Evolutionary conservation across 2,113 vertebrate genomes (phyloP), one percentile per base, ranked within the genome.

Genomic region (Peromyscus californicus): DNA sequence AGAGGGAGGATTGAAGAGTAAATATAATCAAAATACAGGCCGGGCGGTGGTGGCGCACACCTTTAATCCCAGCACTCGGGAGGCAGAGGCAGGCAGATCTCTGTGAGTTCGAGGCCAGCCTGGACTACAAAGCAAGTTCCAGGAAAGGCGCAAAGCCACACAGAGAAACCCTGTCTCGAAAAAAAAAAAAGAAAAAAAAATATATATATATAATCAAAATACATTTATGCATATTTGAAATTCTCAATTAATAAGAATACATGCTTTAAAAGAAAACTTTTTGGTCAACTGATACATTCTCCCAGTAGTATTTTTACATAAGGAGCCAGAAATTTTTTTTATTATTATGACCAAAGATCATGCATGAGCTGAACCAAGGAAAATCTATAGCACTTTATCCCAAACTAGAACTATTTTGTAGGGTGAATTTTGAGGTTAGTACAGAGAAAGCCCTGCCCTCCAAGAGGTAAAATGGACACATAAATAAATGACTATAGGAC

Each of bases 251-350:
- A 83, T 59, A 15, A 24, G 59, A 69, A 15, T 69, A 69, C 29
- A 69, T 69, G 57, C 11, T 57, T 57, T 15, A 19, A 45, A 42
- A 63, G 29, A 63, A 24, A 24, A 42, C 11, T 39, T 33, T 7
- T 86, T 4, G n/a, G 2, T 86, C 61, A 67, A 45, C 15, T 33
- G 17, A 45, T 33, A 86, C 39, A 67, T 67, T 86, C 8, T 22
- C 17, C 31, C 92, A 76, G 7, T 11, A 95, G 8, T 42, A 90
- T 87, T 94, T 96, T 36, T 42, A 69, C 57, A 8, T 51, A 87
- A 13, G 82, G 6, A 94, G 93, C 75, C 48, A 94, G 63, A 93
- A n/a, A 61, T 72, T 22, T 48, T 24, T 78, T 42, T 57, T 88
- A 22, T 88, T 91, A n/a, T 11, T 80, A 48, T n/a, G 51, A 70